Evolutionary conservation across 2,797 vertebrate species (phyloP).

Genomic region (Rhabdomys pumilio): DNA sequence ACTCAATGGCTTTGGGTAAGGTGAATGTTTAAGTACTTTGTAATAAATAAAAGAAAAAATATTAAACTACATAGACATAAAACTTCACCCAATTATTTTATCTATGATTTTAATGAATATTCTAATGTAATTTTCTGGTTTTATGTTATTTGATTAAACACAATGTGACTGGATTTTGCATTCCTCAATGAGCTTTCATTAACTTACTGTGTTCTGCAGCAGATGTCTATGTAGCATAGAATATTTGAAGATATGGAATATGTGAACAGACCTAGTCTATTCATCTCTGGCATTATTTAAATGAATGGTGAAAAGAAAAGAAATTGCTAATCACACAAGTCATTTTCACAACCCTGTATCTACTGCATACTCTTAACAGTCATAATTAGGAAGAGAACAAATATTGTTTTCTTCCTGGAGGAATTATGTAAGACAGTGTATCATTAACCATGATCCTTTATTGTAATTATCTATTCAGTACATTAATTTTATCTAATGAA

Average conservation of each 20-base stretch:
- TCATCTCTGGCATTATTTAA: slow-evolving; percentile 54
- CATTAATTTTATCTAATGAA: slow-evolving; percentile 44
- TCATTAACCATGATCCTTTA: not conserved
- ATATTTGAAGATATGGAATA: slow-evolving; percentile 8
- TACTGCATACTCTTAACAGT: not conserved
- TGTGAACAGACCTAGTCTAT: not conserved
- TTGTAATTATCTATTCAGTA: not conserved
- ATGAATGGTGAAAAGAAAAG: slow-evolving; percentile 34
- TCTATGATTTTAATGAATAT: not conserved
- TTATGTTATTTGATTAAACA: slow-evolving; percentile 49
- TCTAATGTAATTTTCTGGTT: not conserved
- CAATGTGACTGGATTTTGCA: slow-evolving; percentile 12
- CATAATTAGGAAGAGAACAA: not conserved
- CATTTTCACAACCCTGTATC: not conserved
- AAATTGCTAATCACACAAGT: not conserved
- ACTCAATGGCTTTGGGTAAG: not conserved
- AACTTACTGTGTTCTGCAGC: not conserved
- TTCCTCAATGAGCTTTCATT: slow-evolving; percentile 38
- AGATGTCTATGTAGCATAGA: not conserved
- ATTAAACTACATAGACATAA: not conserved
- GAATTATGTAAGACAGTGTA: not conserved
- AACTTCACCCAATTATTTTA: slow-evolving; percentile 24
- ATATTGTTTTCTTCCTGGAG: slow-evolving; percentile 1
- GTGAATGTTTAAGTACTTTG: not conserved
- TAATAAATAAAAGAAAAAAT: not conserved